These are phyloP conservation scores for Poecilus cupreus DNA, from an alignment of 2,888 invertebrate species.

Conservation along the genomic window DNA sequence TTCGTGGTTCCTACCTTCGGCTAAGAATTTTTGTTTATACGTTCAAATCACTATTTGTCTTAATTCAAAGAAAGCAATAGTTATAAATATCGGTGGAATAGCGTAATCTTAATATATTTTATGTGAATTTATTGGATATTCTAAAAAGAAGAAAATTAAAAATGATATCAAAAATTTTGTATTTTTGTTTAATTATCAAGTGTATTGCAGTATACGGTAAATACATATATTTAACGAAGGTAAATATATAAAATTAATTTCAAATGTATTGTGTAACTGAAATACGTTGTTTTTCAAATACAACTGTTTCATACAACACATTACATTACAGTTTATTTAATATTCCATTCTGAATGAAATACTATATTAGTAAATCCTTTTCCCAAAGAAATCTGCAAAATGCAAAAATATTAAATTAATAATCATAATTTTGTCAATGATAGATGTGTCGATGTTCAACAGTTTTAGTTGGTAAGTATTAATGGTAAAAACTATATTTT, in stretches of 20 bases:
- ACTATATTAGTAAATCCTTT: too few species aligned
- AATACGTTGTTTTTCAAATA: too few species aligned
- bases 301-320: too few species aligned
- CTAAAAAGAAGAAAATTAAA: slow-evolving; percentile 43
- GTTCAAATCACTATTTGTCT: slow-evolving; percentile 41
- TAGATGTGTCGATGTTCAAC: too few species aligned
- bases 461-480: neutral
- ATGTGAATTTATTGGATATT: slow-evolving; percentile 50
- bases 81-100: slow-evolving; percentile 52
- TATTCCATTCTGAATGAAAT: too few species aligned
- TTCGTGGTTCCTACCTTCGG: slow-evolving; percentile 45
- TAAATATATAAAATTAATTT: too few species aligned
- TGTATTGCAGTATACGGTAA: too few species aligned
- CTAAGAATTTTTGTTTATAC: slow-evolving; percentile 37
- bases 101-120: slow-evolving; percentile 50
- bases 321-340: too few species aligned
- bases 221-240: too few species aligned
- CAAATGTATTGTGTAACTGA: too few species aligned
- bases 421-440: too few species aligned
- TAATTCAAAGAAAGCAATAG: slow-evolving; percentile 53
- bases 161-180: neutral
- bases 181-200: neutral
- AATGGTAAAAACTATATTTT: neutral
- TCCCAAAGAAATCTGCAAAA: too few species aligned
- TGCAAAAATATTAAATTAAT: neutral